Evolutionary conservation across 2,113 vertebrate species (phyloP), one percentile per base, ranked within the genome.

Genomic region (Syrrhaptes paradoxus): DNA sequence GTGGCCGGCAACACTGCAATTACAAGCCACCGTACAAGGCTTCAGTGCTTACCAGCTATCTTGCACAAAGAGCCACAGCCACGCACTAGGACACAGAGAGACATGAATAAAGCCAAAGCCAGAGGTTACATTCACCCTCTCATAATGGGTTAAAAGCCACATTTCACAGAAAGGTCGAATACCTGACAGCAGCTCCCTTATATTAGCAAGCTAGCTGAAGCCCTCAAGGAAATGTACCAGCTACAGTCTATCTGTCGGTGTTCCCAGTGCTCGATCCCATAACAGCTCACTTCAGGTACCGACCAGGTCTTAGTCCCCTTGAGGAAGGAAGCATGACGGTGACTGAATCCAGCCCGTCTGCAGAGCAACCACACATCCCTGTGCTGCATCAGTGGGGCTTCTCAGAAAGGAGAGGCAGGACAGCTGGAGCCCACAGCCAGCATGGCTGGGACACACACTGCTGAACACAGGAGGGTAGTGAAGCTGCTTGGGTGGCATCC

Each of bases 401-500:
- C 86, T 65, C 4, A 0, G 11, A 38, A 49, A 4, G 49, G 29
- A 71, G 58, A 87, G 67, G 71, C 72, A 80, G 54, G 58, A 28
- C 2, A 9, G 66, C 63, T n/a, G 63, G 26, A 49, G n/a, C 54
- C 2, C 2, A 0, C 68, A 63, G 62, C 7, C 54, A 80, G 61
- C 55, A 46, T 2, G 4, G 43, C 78, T 57, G 51, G 55, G 58
- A 75, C 17, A 17, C 0, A 1, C 6, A 8, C 4, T 0, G 0
- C 41, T 34, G 83, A 36, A 19, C 0, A 6, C 55, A 49, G 19
- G 17, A 62, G 9, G 48, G 20, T 34, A 78, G 49, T 1, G 0
- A 61, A 68, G 38, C 72, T 41, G 61, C 68, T 63, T 9, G 31
- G n/a, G 32, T 38, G 63, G 48, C 78, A 86, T 58, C 77, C 81